Conservation (phyloP, 2,113 vertebrate species). For the Terrapene triunguis region DNA sequence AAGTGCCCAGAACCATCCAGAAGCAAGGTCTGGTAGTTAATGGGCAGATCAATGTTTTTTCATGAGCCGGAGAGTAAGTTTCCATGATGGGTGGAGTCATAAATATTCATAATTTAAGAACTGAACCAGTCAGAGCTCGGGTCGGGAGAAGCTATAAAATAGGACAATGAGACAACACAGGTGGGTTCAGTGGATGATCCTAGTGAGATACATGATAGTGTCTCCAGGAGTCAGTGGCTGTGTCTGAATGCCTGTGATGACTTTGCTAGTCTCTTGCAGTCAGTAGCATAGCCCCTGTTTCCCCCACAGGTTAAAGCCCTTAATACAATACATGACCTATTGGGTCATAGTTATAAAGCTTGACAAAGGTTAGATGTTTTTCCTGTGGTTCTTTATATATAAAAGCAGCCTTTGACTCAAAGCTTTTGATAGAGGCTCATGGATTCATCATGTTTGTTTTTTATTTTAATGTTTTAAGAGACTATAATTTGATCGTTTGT, state of each 20-base stretch:
- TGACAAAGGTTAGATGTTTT: neutral
- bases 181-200: neutral
- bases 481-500: neutral
- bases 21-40: neutral
- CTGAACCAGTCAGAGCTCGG: neutral
- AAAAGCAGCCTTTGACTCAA: neutral
- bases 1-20: neutral
- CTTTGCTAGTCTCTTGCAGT: neutral
- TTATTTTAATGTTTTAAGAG: neutral
- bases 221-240: neutral
- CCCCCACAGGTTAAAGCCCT: neutral
- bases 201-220: neutral
- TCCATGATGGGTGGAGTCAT: neutral
- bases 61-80: neutral
- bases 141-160: neutral
- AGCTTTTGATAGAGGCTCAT: neutral
- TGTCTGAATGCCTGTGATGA: neutral
- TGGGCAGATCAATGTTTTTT: neutral
- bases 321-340: neutral
- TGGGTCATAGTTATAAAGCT: neutral
- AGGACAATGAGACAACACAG: neutral
- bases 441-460: neutral
- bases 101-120: neutral
- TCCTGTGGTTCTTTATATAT: neutral
- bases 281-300: neutral